Evolutionary conservation across 2,113 vertebrate genomes (phyloP), one percentile per base, ranked within the genome.

Genomic region (Podilymbus podiceps): DNA sequence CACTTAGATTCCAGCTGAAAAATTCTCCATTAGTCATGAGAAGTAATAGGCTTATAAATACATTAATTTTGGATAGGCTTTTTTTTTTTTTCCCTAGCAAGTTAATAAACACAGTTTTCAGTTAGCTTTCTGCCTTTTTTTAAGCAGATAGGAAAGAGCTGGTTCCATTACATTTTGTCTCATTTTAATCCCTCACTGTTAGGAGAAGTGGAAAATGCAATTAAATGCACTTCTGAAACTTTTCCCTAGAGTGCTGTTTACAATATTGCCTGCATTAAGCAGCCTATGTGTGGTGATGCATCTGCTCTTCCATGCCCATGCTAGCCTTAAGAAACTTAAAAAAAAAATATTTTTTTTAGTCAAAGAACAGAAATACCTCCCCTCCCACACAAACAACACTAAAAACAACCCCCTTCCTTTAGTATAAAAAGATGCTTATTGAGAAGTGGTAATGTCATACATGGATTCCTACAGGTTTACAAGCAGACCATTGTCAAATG

Each of bases 171-270:
- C 55, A 80, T 94, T 96, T 96, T 97, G 76, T 96, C 94, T 97
- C 86, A 52, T 18, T 97, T 97, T 98, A 98, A 98, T 98, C 97
- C 95, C 87, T 98, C 22, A 42, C 95, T 97, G 95, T 97, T 97
- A 96, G 4, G 5, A 97, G 96, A 96, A 97, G 97, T 96, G 96
- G 97, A 98, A 98, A 98, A 98, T 94, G 96, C 97, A 98, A 98
- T 98, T 98, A 98, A 98, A 97, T 40, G 92, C 94, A 96, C 96
- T 98, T 97, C 80, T 91, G 92, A 98, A 97, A 97, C 85, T 88
- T 93, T 96, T 97, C 97, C 96, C 97, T 74, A 67, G 97, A 96
- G 97, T 71, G 82, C 88, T 96, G 77, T 97, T 98, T 95, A 97
- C 95, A 90, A 90, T 93, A 95, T 84, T 93, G 92, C 77, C 90